Percentiles rank a stretch among this genome's conserved stretches.
Conservation (phyloP, 2,113 vertebrate genomes). For the Amia ocellicauda region DNA sequence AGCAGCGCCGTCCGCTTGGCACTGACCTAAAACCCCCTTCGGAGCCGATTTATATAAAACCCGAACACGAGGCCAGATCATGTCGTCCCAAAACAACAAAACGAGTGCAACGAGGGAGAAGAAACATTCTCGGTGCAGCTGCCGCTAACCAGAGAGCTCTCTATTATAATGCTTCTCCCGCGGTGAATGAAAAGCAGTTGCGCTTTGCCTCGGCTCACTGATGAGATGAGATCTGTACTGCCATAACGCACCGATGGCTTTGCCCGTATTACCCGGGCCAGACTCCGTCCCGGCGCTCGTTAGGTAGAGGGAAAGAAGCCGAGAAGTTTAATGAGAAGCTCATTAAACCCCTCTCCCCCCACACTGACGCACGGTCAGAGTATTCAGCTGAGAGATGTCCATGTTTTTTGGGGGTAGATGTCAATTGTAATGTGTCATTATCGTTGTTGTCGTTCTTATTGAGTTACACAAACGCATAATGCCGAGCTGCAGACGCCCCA, state of each 20-base stretch:
- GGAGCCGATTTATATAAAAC: conserved; percentile 21
- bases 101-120: conserved; percentile 33
- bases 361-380: conserved; percentile 1
- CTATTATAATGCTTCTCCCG: conserved; percentile 45
- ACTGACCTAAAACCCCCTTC: conserved; percentile 17
- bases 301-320: conserved; percentile 40
- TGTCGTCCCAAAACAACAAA: conserved; percentile 30
- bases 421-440: conserved; percentile 41
- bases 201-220: conserved; percentile 63
- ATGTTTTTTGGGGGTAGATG: conserved; percentile 34
- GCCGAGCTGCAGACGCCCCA: too few species aligned
- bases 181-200: conserved; percentile 61
- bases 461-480: too few species aligned
- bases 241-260: conserved; percentile 65
- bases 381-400: conserved; percentile 8
- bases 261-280: conserved; percentile 63
- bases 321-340: conserved; percentile 47
- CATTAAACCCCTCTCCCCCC: conserved; percentile 21
- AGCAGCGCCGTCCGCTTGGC: not conserved
- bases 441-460: too few species aligned
- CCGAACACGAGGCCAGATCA: conserved; percentile 21
- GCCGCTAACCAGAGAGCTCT: not conserved
- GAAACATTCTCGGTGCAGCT: not conserved
- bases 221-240: conserved; percentile 65
- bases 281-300: conserved; percentile 48